Conservation (phyloP, 2,113 vertebrate species). For the Cebus imitator region DNA sequence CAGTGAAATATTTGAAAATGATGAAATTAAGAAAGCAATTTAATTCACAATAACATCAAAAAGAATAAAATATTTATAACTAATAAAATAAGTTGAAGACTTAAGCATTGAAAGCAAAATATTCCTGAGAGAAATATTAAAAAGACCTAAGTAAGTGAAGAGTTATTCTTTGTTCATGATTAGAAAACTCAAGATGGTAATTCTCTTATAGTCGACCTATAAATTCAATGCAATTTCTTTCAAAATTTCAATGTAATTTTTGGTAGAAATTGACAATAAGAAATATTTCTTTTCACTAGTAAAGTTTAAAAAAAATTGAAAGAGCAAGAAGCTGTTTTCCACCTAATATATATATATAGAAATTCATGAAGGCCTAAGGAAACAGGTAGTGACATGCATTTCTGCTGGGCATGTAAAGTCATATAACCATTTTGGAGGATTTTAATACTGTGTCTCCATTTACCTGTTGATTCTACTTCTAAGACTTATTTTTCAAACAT, state of each 20-base stretch:
- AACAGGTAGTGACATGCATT: neutral
- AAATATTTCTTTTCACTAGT: neutral
- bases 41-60: neutral
- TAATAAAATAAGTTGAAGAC: neutral
- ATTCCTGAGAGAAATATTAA: neutral
- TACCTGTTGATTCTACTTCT: neutral
- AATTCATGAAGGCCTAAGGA: neutral
- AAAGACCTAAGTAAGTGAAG: neutral
- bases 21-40: neutral
- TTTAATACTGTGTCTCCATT: neutral
- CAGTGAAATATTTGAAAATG: neutral
- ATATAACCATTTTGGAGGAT: neutral
- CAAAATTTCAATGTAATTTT: neutral
- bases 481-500: neutral
- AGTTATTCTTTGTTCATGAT: neutral
- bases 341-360: neutral
- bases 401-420: neutral
- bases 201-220: neutral
- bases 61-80: constrained; percentile 3
- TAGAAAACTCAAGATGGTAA: neutral
- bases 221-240: neutral
- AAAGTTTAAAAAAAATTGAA: neutral
- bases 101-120: neutral
- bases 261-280: neutral
- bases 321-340: neutral